These are phyloP conservation scores for Grammomys dolichurus DNA, from an alignment of 2,113 vertebrate species.

Conservation along the genomic window DNA sequence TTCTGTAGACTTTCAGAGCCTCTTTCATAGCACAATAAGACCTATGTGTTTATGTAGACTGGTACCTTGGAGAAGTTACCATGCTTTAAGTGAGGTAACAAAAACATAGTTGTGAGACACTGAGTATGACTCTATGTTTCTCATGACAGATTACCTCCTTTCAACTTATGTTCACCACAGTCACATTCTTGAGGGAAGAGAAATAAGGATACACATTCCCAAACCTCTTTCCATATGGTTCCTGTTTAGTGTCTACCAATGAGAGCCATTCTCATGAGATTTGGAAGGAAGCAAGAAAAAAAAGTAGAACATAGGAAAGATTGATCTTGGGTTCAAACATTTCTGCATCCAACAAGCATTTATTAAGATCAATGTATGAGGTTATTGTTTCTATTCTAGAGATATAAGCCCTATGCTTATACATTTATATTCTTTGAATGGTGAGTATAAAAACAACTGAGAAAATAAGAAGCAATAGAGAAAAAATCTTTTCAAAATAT, in stretches of 20 bases:
- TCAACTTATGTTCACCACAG: background rate
- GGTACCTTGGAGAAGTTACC: background rate
- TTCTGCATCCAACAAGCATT: conserved; percentile 26
- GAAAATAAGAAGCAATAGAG: background rate
- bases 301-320: conserved; percentile 6
- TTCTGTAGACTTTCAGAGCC: conserved; percentile 3
- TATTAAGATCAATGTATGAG: background rate
- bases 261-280: background rate
- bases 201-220: background rate
- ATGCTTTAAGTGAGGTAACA: background rate
- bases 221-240: conserved; percentile 42
- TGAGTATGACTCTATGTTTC: background rate
- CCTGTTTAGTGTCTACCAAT: conserved; percentile 36
- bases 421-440: background rate
- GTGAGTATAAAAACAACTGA: background rate
- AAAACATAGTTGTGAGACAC: conserved; percentile 22
- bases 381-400: background rate
- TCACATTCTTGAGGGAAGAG: conserved; percentile 1
- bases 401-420: background rate
- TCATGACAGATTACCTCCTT: conserved; percentile 2
- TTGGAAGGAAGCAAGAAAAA: conserved; percentile 32
- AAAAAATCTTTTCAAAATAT: background rate
- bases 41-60: background rate
- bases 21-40: background rate
- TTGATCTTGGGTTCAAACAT: background rate